These are phyloP conservation scores for Pristionchus maxplancki DNA, from an alignment of 2,888 invertebrate genomes.

Conservation along the genomic window DNA sequence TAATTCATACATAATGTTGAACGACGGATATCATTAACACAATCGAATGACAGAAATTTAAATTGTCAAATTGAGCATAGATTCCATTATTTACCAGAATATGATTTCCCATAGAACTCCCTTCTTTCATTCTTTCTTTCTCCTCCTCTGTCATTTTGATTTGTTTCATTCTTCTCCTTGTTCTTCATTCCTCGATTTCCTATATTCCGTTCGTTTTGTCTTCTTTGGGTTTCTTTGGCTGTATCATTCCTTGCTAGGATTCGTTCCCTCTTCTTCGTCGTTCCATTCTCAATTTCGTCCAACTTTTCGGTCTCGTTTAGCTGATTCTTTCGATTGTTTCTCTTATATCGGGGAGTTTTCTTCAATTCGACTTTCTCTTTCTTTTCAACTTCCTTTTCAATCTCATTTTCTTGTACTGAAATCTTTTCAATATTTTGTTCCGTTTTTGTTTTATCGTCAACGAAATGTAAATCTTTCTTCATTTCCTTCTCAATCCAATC, in stretches of 20 bases:
- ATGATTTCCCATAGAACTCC: not conserved
- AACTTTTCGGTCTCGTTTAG: too few species aligned
- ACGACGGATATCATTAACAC: too few species aligned
- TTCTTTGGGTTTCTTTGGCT: not conserved
- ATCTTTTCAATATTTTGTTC: not conserved
- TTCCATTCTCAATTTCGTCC: too few species aligned
- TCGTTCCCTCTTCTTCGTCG: not conserved
- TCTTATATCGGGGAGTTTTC: not conserved
- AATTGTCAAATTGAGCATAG: too few species aligned
- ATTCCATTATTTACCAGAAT: not conserved
- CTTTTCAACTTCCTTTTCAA: not conserved
- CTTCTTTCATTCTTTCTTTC: not conserved
- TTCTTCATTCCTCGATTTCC: too few species aligned
- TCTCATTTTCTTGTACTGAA: not conserved
- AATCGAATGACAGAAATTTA: too few species aligned
- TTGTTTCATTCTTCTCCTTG: too few species aligned
- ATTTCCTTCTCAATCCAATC: not conserved
- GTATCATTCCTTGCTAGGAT: not conserved
- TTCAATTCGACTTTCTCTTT: not conserved
- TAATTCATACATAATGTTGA: too few species aligned
- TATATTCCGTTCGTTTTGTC: too few species aligned
- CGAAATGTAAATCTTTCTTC: not conserved
- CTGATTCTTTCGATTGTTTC: not conserved
- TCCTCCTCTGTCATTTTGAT: not conserved
- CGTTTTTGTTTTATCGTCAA: not conserved